Percentiles rank a stretch among this genome's conserved stretches.
phyloP scores from a whole-genome alignment of 2,888 invertebrate genomes.

The Agonopterix arenella region DNA sequence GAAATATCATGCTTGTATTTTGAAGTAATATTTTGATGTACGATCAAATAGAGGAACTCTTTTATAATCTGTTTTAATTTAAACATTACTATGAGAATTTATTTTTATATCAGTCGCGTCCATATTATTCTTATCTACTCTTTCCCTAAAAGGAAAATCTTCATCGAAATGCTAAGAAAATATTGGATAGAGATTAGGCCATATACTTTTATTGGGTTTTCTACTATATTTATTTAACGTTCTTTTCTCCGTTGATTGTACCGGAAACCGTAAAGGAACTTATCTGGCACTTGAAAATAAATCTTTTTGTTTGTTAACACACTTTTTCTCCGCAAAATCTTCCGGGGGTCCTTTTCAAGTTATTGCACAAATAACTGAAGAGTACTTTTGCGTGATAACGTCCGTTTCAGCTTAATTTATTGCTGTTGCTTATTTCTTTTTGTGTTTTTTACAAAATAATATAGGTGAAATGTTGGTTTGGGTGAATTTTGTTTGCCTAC shows the following conservation, averaged over 20 bases:
- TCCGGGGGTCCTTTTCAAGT: conserved; percentile 24
- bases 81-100: too few species aligned
- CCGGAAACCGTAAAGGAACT: conserved; percentile 45
- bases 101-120: conserved; percentile 19
- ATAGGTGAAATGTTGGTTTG: too few species aligned
- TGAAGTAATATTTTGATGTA: too few species aligned
- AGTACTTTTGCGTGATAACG: conserved; percentile 44
- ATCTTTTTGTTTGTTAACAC: conserved; percentile 75
- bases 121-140: conserved; percentile 18
- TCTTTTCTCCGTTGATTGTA: conserved; percentile 40
- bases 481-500: too few species aligned
- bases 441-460: too few species aligned
- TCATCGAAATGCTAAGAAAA: conserved; percentile 69
- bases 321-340: conserved; percentile 42
- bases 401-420: conserved; percentile 48
- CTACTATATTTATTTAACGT: conserved; percentile 72
- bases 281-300: conserved; percentile 63
- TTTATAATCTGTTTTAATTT: too few species aligned
- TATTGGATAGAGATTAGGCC: conserved; percentile 75
- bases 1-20: too few species aligned
- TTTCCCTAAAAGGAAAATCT: conserved; percentile 55
- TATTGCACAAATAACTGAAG: conserved; percentile 47
- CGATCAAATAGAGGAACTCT: too few species aligned
- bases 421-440: conserved; percentile 27
- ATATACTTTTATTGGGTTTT: conserved; percentile 73